Percentiles rank a stretch among this genome's conserved stretches.
phyloP scores from a whole-genome alignment of 2,113 vertebrate genomes.

The Bambusicola thoracicus region DNA sequence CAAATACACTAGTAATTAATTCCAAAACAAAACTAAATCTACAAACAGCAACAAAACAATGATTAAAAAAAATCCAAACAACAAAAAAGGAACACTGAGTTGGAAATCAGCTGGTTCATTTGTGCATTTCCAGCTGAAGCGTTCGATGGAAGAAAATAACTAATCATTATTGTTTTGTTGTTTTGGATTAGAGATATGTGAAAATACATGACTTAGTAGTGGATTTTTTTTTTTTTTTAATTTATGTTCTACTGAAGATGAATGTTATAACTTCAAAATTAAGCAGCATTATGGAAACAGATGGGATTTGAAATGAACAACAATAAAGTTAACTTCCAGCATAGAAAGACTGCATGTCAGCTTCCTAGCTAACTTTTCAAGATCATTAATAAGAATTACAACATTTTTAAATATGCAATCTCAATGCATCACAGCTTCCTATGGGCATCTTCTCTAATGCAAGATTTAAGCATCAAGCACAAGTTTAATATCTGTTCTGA shows the following conservation, averaged over 20 bases:
- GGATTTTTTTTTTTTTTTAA: constrained; percentile 29
- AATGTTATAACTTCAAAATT: constrained; percentile 66
- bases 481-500: not conserved
- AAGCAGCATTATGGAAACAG: constrained; percentile 62
- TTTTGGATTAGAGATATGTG: constrained; percentile 39
- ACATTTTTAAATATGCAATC: constrained; percentile 49
- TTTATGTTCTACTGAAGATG: constrained; percentile 59
- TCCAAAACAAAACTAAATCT: not conserved
- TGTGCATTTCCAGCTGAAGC: constrained; percentile 20
- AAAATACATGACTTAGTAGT: constrained; percentile 62
- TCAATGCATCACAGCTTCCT: constrained; percentile 27
- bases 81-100: not conserved
- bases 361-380: constrained; percentile 47
- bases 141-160: constrained; percentile 43
- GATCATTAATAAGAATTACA: constrained; percentile 65
- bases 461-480: not conserved
- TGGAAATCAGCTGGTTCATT: constrained; percentile 49
- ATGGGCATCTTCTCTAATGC: not conserved
- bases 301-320: constrained; percentile 72
- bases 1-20: not conserved
- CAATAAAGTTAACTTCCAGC: constrained; percentile 69
- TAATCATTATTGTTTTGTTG: constrained; percentile 45
- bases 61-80: not conserved
- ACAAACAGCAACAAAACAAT: not conserved
- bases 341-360: constrained; percentile 48